A percentile compares a stretch with the other conserved stretches of the same genome.
Conservation (phyloP, 2,888 invertebrate species). For the Ennomos fuscantarius region DNA sequence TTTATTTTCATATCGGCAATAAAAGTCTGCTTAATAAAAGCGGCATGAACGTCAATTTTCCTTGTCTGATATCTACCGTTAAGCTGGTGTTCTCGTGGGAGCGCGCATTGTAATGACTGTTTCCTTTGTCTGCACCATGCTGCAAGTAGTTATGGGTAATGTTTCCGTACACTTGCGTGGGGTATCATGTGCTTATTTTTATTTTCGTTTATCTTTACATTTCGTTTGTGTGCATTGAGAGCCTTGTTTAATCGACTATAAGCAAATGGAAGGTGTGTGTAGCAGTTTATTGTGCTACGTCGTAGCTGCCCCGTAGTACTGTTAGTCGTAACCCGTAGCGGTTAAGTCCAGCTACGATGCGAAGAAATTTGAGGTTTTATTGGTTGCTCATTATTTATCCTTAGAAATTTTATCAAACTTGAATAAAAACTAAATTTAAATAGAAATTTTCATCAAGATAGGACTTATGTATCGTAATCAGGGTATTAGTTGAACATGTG, state of each 20-base stretch:
- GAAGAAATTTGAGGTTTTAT: conserved; percentile 1
- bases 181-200: conserved; percentile 42
- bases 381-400: too few relatives aligned
- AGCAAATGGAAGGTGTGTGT: conserved; percentile 47
- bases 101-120: conserved; percentile 55
- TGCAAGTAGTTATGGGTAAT: conserved; percentile 44
- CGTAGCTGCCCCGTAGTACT: conserved; percentile 36
- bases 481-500: too few relatives aligned
- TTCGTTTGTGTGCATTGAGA: conserved; percentile 44
- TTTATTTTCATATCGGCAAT: conserved; percentile 27
- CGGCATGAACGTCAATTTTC: conserved; percentile 33
- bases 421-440: too few relatives aligned
- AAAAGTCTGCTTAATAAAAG: conserved; percentile 10
- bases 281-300: conserved; percentile 45
- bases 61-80: conserved; percentile 42
- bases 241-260: conserved; percentile 48
- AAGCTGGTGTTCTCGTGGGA: conserved; percentile 53
- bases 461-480: too few relatives aligned
- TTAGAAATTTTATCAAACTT: too few relatives aligned
- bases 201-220: background rate
- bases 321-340: conserved; percentile 12
- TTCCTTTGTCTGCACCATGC: conserved; percentile 53
- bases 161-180: conserved; percentile 45
- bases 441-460: too few relatives aligned
- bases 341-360: conserved; percentile 12